These are phyloP conservation scores for Ochotona curzoniae DNA, from an alignment of 2,113 vertebrate species.

Conservation along the genomic window DNA sequence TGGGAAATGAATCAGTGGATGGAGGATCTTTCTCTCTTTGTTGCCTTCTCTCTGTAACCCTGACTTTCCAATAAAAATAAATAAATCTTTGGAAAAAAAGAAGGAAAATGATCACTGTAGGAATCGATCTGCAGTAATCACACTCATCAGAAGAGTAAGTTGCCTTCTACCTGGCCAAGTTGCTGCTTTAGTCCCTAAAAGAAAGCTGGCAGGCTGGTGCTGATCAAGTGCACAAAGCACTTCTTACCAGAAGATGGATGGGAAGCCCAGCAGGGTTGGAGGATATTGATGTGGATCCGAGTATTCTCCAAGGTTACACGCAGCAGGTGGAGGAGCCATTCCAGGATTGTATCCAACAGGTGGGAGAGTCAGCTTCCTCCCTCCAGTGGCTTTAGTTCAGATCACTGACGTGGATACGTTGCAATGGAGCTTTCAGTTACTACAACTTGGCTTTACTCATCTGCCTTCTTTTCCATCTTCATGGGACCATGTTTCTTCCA, in stretches of 20 bases:
- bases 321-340: not conserved
- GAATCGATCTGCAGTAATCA: not conserved
- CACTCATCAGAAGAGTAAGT: not conserved
- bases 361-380: not conserved
- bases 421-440: too few relatives aligned
- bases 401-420: not conserved
- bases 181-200: not conserved
- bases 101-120: not conserved
- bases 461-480: not conserved
- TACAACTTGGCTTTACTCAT: not conserved
- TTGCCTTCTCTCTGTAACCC: too few relatives aligned
- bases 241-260: conserved; percentile 38
- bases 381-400: not conserved
- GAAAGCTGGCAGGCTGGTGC: not conserved
- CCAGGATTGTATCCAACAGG: not conserved
- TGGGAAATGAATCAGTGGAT: too few relatives aligned
- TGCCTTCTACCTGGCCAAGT: not conserved
- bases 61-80: too few relatives aligned
- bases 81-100: too few relatives aligned
- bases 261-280: conserved; percentile 31
- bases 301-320: conserved; percentile 44
- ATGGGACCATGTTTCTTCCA: not conserved
- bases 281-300: conserved; percentile 58
- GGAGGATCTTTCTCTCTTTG: too few relatives aligned
- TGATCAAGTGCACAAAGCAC: not conserved